A percentile compares a stretch with the other conserved stretches of the same genome.
These are phyloP conservation scores for Cistogaster globosa DNA, from an alignment of 2,888 invertebrate genomes.

Conservation along the genomic window DNA sequence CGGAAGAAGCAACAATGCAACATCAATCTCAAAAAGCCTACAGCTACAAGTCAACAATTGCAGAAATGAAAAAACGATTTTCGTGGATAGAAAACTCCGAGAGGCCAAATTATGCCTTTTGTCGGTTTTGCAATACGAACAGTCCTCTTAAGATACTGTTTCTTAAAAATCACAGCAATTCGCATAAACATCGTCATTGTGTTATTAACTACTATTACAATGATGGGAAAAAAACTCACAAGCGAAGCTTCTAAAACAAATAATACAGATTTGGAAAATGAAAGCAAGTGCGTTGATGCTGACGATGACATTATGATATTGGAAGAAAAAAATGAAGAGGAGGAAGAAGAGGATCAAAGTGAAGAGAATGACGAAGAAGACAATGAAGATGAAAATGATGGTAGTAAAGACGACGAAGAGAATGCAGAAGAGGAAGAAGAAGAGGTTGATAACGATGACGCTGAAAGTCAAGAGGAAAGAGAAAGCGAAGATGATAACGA, in stretches of 20 bases:
- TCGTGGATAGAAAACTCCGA: constrained; percentile 61
- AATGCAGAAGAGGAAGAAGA: constrained; percentile 30
- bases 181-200: constrained; percentile 41
- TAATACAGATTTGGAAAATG: constrained; percentile 7
- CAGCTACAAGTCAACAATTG: constrained; percentile 48
- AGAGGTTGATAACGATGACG: constrained; percentile 57
- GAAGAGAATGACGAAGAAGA: constrained; percentile 48
- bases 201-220: constrained; percentile 42
- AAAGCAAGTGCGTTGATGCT: background rate
- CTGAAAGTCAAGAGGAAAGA: constrained; percentile 36
- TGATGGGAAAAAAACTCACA: constrained; percentile 3
- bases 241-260: background rate
- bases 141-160: constrained; percentile 52
- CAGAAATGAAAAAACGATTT: constrained; percentile 62
- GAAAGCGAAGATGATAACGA: constrained; percentile 63
- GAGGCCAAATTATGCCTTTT: constrained; percentile 41
- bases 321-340: constrained; percentile 63
- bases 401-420: constrained; percentile 12
- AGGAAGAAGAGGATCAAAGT: constrained; percentile 32
- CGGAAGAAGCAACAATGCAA: background rate
- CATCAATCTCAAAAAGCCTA: constrained; percentile 19
- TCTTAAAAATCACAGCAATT: constrained; percentile 57
- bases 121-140: constrained; percentile 52
- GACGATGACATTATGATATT: constrained; percentile 55
- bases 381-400: constrained; percentile 42